phyloP scores from a whole-genome alignment of 2,888 invertebrate genomes.

The Zaprionus bogoriensis region DNA sequence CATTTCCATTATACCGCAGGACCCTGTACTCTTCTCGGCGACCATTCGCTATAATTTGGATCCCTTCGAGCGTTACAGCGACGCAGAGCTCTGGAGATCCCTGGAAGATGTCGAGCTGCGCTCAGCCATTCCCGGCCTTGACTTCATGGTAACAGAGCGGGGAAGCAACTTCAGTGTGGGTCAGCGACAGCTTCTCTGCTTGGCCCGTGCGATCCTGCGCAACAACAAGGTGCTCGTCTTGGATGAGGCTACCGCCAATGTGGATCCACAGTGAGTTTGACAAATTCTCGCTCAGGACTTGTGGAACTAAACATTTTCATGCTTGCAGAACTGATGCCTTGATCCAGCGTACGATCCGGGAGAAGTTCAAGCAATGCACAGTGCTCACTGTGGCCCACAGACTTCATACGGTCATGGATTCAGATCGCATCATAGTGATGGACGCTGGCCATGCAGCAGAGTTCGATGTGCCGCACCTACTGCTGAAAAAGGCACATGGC shows the following conservation, averaged over 20 bases:
- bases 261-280: conserved; percentile 85
- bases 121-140: conserved; percentile 83
- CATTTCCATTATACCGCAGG: conserved; percentile 85
- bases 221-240: conserved; percentile 86
- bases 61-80: conserved; percentile 83
- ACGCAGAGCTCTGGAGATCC: conserved; percentile 80
- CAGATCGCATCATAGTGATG: conserved; percentile 93
- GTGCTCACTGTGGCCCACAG: conserved; percentile 96
- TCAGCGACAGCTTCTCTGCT: conserved; percentile 87
- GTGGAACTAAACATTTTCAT: conserved; percentile 90
- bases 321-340: conserved; percentile 87
- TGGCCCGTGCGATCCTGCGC: conserved; percentile 87
- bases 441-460: conserved; percentile 90
- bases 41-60: conserved; percentile 87
- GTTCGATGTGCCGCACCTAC: conserved; percentile 87
- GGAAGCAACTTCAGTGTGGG: conserved; percentile 87
- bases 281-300: no score
- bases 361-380: conserved; percentile 91
- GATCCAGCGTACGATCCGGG: conserved; percentile 92
- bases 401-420: conserved; percentile 96
- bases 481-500: conserved; percentile 86
- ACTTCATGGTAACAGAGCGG: conserved; percentile 84
- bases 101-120: conserved; percentile 84
- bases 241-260: conserved; percentile 89
- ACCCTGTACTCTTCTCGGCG: conserved; percentile 85